Evolutionary conservation across 2,888 invertebrate species (phyloP), one percentile per base, ranked within the genome.

Genomic region (Polydrusus pterygomalis): DNA sequence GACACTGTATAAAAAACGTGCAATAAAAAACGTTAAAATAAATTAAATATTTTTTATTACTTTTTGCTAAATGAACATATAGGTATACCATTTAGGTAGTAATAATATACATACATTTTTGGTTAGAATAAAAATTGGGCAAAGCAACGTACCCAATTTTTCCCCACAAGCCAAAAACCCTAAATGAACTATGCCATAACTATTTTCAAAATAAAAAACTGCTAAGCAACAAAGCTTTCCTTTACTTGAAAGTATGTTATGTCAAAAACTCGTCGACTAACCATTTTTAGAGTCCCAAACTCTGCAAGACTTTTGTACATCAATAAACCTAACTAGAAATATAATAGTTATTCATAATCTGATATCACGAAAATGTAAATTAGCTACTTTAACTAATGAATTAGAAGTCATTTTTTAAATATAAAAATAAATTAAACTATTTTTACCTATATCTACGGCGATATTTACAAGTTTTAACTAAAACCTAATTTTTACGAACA

Each of bases 81-180:
- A 69, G 40, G 38, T 60, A 60, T 60, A 60, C 11, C 40, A 43
- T 65, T 56, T 54, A 40, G 40, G n/a, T 68, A 54, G 51, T 13
- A 51, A 67, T 67, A 54, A 67, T 67, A 54, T 67, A 67, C 67
- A 51, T 47, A 49, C 7, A 34, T 49, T 30, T 13, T 43, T 30
- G 45, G 43, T 30, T 49, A 51, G 17, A 17, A 34, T 40, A 38
- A 40, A 67, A 9, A 67, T 54, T 80, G 58, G 77, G 79, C 80
- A 71, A 85, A 85, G 85, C 85, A 85, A 84, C 85, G 84, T 81
- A 84, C 83, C 77, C 60, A 80, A 82, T 80, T 58, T 82, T 82
- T 83, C 49, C 56, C 13, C 45, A 45, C 56, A n/a, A 15, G 45
- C 38, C 18, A 67, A 65, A 65, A 63, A 15, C 38, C 10, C 3